Base-by-base conservation (phyloP, 2,888 invertebrate genomes). In the Campaea margaritaria region DNA sequence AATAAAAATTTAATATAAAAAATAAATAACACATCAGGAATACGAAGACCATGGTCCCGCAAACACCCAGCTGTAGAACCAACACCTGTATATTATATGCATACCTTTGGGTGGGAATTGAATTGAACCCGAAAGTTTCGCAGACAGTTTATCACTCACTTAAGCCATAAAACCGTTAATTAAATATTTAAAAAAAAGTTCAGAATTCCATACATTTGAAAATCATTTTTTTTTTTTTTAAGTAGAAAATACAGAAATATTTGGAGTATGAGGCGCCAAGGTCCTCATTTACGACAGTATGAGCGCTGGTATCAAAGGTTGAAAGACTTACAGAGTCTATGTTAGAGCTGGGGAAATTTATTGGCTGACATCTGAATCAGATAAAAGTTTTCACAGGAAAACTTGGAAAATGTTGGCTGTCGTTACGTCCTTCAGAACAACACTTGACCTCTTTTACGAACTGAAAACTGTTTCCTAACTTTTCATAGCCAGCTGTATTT, bases 311-410 rank as follows among this genome's bases (percentile, higher is more conserved):
- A 53, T 61, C 49, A 58, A 48, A 52, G 44, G 36, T 52, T 53
- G 47, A 64, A 64, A 60, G 53, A 58, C 64, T 62, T 54, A 39
- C 41, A 57, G 52, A 56, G 44, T 55, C 57, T 44, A 44, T 46
- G 46, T 49, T 48, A 61, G 58, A 54, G 58, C 60, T 53, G 42
- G 47, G 27, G 21, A 46, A 64, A 67, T 64, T 64, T 67, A 67
- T 67, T 64, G 64, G 67, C 62, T 61, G 64, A 61, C 67, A 62
- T 63, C 64, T 64, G 60, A 60, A 67, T 67, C 65, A 61, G 65
- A 63, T 67, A 67, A 55, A 67, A 62, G 50, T 62, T 60, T 59
- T 58, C 47, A 58, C 57, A 51, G 52, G 43, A 47, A 54, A 64
- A 62, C 50, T 59, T 62, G 51, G 51, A 55, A 64, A 64, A 64